phyloP scores from a whole-genome alignment of 2,113 vertebrate genomes.

The Piaya cayana region DNA sequence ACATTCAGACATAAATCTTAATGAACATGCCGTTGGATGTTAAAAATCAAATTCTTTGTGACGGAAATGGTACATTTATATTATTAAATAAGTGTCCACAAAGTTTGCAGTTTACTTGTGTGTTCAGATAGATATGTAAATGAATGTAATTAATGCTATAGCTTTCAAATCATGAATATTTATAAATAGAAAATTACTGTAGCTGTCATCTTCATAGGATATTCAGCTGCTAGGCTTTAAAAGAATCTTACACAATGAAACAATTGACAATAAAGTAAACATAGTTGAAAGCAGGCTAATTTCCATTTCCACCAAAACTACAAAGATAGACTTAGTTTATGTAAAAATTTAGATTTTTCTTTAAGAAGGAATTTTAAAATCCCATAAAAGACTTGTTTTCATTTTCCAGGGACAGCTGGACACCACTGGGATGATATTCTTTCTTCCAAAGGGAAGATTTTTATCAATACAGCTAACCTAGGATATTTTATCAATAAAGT shows the following conservation, averaged over 20 bases:
- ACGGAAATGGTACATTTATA: constrained; percentile 68
- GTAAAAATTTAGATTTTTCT: constrained; percentile 11
- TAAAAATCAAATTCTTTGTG: constrained; percentile 73
- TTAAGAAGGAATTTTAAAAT: neutral
- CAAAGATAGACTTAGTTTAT: constrained; percentile 6
- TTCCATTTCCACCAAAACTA: constrained; percentile 30
- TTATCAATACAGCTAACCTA: neutral
- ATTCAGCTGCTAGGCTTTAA: constrained; percentile 74
- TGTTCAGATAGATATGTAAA: constrained; percentile 77
- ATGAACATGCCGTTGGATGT: constrained; percentile 74
- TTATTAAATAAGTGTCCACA: constrained; percentile 70
- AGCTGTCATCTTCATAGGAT: constrained; percentile 70
- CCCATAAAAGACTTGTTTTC: neutral
- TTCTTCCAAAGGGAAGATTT: neutral
- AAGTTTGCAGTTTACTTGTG: constrained; percentile 69
- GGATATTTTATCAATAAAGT: neutral
- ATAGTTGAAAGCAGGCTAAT: constrained; percentile 45
- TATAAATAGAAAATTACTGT: constrained; percentile 74
- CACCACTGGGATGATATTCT: neutral
- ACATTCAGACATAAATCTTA: constrained; percentile 74
- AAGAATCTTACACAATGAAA: constrained; percentile 63
- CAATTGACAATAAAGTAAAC: constrained; percentile 54
- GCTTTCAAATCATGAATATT: constrained; percentile 82
- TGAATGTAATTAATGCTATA: constrained; percentile 80
- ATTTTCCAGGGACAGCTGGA: constrained; percentile 24